Percentiles rank a stretch among this genome's conserved stretches.
Conservation (phyloP, 2,113 vertebrate species). For the Strix aluco region DNA sequence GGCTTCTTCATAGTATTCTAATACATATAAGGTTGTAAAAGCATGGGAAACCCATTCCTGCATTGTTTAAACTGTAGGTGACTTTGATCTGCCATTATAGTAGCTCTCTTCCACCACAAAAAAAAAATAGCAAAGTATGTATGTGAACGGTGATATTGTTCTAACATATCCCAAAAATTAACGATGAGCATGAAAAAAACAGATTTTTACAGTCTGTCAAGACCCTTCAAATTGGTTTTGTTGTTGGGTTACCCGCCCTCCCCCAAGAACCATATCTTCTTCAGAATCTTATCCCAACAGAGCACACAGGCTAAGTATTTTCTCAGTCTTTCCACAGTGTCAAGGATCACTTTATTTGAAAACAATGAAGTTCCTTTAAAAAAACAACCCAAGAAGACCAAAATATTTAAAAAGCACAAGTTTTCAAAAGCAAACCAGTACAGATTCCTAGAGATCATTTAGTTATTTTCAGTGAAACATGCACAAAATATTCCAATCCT, state of each 20-base stretch:
- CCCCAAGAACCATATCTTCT: fast-evolving
- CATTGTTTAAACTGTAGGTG: not conserved
- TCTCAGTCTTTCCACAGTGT: not conserved
- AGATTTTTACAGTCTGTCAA: not conserved
- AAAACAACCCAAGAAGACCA: not conserved
- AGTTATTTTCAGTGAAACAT: not conserved
- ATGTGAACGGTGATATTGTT: not conserved
- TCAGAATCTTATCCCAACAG: not conserved
- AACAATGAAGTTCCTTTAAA: not conserved
- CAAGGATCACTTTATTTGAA: not conserved
- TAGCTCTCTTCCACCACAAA: not conserved
- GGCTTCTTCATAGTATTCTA: not conserved
- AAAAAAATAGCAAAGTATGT: not conserved
- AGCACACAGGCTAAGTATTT: not conserved
- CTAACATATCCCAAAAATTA: not conserved
- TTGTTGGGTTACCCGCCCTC: fast-evolving
- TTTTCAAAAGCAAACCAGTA: not conserved
- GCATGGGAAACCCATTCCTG: fast-evolving
- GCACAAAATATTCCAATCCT: not conserved
- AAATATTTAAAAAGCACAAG: not conserved
- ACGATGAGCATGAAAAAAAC: not conserved
- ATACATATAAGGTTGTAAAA: not conserved
- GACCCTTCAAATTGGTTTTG: not conserved
- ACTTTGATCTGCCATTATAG: not conserved
- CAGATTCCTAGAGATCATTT: not conserved